phyloP scores from a whole-genome alignment of 2,797 vertebrate genomes.

The Nyctalus aviator region DNA sequence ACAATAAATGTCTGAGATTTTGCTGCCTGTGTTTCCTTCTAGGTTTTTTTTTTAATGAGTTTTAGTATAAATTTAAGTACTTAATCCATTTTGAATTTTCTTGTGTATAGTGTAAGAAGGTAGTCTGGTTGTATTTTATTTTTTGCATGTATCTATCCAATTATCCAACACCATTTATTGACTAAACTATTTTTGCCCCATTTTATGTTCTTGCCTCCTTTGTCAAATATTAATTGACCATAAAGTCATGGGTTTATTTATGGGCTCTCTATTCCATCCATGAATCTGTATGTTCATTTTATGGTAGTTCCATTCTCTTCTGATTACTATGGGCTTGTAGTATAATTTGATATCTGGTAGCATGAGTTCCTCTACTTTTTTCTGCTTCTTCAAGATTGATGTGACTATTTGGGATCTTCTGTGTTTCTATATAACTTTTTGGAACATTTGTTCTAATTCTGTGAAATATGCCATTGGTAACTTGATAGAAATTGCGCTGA shows the following conservation, averaged over 20 bases:
- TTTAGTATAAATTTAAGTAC: neutral
- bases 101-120: neutral
- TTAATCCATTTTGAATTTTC: neutral
- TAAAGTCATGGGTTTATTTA: neutral
- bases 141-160: neutral
- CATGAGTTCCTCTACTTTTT: neutral
- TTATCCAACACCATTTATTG: neutral
- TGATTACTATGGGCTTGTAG: neutral
- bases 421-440: neutral
- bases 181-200: neutral
- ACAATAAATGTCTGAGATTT: neutral
- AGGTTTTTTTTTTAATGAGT: neutral
- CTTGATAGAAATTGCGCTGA: neutral
- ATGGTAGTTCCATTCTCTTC: neutral
- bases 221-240: neutral
- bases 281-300: neutral
- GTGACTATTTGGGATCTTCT: neutral
- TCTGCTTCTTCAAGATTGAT: neutral
- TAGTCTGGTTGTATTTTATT: neutral
- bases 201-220: neutral
- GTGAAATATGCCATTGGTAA: neutral
- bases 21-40: neutral
- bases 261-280: neutral
- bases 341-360: neutral
- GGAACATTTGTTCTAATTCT: neutral